Conservation (phyloP, 1,140 invertebrate species). For the Thaumatotibia leucotreta region DNA sequence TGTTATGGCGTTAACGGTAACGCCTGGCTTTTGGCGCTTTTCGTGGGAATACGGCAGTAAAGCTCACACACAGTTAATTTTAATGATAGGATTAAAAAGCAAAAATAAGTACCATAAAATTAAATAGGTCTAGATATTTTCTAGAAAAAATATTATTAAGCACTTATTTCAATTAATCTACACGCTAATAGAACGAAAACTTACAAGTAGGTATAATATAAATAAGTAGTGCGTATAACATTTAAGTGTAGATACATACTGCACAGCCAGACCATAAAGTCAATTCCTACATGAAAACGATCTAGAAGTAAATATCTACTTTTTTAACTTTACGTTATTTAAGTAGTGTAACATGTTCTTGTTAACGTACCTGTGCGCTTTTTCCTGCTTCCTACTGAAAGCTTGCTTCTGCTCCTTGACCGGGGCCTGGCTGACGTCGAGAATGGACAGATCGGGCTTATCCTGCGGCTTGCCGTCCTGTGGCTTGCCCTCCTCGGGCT, state of each 20-base stretch:
- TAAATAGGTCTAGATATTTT: too few relatives aligned
- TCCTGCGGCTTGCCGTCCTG: conserved; percentile 16
- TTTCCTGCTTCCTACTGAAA: conserved; percentile 45
- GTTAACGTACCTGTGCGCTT: conserved; percentile 50
- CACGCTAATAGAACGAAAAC: too few relatives aligned
- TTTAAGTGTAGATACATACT: too few relatives aligned
- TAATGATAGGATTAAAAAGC: too few relatives aligned
- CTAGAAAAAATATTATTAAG: too few relatives aligned
- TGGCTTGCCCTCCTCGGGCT: conserved; percentile 37
- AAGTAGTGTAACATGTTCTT: background rate
- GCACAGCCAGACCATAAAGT: too few relatives aligned
- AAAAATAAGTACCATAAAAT: too few relatives aligned
- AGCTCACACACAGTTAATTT: background rate
- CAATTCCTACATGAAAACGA: too few relatives aligned
- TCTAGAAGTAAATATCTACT: too few relatives aligned
- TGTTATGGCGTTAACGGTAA: background rate
- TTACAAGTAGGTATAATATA: too few relatives aligned
- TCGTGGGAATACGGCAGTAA: background rate
- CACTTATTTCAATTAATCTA: too few relatives aligned
- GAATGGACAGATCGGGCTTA: conserved; percentile 26
- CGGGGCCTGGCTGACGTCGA: conserved; percentile 33
- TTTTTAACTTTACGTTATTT: background rate
- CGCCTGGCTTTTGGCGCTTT: background rate
- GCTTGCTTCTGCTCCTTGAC: conserved; percentile 47
- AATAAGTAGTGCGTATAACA: too few relatives aligned